These are phyloP conservation scores for Trichogramma pretiosum DNA, from an alignment of 1,140 invertebrate species.

Conservation along the genomic window DNA sequence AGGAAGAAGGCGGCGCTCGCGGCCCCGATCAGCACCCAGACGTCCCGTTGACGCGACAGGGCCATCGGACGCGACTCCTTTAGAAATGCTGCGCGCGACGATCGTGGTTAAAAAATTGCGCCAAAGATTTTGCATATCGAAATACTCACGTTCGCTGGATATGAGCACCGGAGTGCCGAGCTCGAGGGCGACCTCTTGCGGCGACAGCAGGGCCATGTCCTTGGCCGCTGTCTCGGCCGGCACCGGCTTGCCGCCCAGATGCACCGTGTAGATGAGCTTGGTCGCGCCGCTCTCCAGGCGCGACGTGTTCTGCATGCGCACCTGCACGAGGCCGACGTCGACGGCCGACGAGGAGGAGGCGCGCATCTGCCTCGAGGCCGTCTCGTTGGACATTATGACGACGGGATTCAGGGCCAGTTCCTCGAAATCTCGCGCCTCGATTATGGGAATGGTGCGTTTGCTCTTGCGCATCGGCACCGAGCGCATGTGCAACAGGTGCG, in stretches of 20 bases:
- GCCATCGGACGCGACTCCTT: constrained; percentile 57
- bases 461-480: constrained; percentile 18
- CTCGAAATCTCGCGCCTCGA: constrained; percentile 5
- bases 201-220: constrained; percentile 67
- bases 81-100: constrained; percentile 54
- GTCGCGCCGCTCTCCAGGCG: constrained; percentile 28
- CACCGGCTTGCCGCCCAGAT: constrained; percentile 65
- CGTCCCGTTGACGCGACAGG: constrained; percentile 52
- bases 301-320: constrained; percentile 41
- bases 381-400: background rate
- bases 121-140: no score
- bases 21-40: constrained; percentile 55
- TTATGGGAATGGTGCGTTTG: constrained; percentile 16
- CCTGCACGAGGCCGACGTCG: constrained; percentile 33
- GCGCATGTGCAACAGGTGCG: constrained; percentile 20
- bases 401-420: constrained; percentile 15
- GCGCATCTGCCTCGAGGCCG: background rate
- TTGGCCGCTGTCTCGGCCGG: constrained; percentile 65
- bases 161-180: constrained; percentile 67
- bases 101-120: no score
- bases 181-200: constrained; percentile 63
- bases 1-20: constrained; percentile 54
- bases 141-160: constrained; percentile 69
- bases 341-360: constrained; percentile 12
- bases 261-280: constrained; percentile 64